Percentiles rank a stretch among this genome's conserved stretches.
Evolutionary conservation across 2,113 vertebrate genomes (phyloP).

Genomic region (Bungarus multicinctus): DNA sequence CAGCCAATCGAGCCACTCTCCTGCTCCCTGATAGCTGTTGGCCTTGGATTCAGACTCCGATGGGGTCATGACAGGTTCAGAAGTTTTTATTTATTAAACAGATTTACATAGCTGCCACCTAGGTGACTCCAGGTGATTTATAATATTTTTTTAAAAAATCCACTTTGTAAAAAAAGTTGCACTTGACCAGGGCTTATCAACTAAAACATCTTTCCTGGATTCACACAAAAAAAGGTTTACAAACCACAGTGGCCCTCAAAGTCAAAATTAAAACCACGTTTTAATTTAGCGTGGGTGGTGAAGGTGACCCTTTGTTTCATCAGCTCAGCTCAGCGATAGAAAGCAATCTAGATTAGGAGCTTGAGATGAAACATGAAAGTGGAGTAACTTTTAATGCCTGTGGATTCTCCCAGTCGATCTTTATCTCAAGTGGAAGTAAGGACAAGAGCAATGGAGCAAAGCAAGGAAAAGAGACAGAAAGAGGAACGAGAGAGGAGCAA

Average conservation of each 20-base stretch:
- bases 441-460: background rate
- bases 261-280: background rate
- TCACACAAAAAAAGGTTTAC: background rate
- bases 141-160: no score
- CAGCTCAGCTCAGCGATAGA: conserved; percentile 5
- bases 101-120: no score
- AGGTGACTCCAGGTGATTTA: no score
- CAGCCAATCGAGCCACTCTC: no score
- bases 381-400: background rate
- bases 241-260: background rate
- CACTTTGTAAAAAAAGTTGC: background rate
- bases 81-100: no score
- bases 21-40: no score
- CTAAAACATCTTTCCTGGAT: background rate
- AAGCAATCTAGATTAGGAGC: background rate
- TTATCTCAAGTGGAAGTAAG: no score
- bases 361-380: background rate
- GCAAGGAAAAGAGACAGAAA: background rate
- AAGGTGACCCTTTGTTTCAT: conserved; percentile 19
- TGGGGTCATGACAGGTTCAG: no score
- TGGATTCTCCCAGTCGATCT: background rate
- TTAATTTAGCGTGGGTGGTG: no score
- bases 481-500: background rate
- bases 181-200: background rate
- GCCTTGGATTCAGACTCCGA: no score